A percentile compares a stretch with the other conserved stretches of the same genome.
These are phyloP conservation scores for Coregonus suidteri DNA, from an alignment of 2,797 vertebrate genomes.

Conservation along the genomic window DNA sequence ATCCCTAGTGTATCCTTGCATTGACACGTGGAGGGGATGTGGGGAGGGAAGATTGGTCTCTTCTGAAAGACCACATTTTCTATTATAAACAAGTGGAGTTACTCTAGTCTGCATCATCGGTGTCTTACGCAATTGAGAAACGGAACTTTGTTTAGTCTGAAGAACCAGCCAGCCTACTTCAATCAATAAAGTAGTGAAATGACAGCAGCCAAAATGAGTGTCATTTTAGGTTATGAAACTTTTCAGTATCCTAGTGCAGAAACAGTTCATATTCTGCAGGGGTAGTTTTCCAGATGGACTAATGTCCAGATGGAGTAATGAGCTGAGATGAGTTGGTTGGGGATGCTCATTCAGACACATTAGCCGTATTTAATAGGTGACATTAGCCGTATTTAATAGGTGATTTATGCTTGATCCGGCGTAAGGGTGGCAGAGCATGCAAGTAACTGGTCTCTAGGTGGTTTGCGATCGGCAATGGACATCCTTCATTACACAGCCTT, in stretches of 20 bases:
- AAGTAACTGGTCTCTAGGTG: not conserved
- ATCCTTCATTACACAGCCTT: not conserved
- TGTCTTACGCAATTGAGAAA: slow-evolving; percentile 25
- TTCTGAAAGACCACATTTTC: slow-evolving; percentile 15
- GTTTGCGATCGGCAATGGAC: not conserved
- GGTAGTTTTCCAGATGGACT: not conserved
- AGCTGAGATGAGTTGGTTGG: slow-evolving; percentile 16
- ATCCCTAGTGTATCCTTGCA: slow-evolving; percentile 30
- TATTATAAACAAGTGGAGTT: slow-evolving; percentile 39
- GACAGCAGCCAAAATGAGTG: slow-evolving; percentile 20
- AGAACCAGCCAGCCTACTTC: not conserved
- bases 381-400: too few relatives aligned
- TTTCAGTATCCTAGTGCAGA: slow-evolving; percentile 12
- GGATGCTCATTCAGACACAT: not conserved
- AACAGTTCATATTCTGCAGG: not conserved
- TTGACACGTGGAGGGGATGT: slow-evolving; percentile 33
- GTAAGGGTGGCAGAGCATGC: too few relatives aligned
- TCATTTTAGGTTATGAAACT: not conserved
- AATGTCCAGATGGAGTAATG: not conserved
- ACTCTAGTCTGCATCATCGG: slow-evolving; percentile 14
- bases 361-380: too few relatives aligned
- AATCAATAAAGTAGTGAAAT: too few relatives aligned
- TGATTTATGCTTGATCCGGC: too few relatives aligned
- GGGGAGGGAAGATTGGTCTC: slow-evolving; percentile 11
- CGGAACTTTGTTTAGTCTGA: slow-evolving; percentile 29